A percentile compares a stretch with the other conserved stretches of the same genome.
These are phyloP conservation scores for Myotis yumanensis DNA, from an alignment of 2,113 vertebrate species.

Conservation along the genomic window DNA sequence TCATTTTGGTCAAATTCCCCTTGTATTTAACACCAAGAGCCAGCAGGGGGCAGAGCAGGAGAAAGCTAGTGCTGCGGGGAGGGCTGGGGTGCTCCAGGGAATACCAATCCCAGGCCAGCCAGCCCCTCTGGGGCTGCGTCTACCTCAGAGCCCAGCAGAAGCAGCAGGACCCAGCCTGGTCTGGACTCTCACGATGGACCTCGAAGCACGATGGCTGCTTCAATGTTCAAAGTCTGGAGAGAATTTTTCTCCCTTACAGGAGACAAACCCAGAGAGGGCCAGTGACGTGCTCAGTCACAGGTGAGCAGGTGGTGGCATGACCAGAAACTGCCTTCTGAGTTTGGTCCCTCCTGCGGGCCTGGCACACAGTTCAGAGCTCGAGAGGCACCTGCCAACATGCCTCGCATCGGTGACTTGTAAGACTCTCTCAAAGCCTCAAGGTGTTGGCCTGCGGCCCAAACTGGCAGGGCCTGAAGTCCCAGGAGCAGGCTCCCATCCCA, in stretches of 20 bases:
- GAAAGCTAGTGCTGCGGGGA: not conserved
- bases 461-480: not conserved
- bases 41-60: conserved; percentile 59
- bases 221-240: not conserved
- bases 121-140: not conserved
- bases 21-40: not conserved
- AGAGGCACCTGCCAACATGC: not conserved
- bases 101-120: not conserved
- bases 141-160: not conserved
- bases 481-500: not conserved
- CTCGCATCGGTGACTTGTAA: not conserved
- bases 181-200: not conserved
- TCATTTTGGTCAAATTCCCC: not conserved
- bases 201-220: not conserved
- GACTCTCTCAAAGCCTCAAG: not conserved
- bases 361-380: not conserved
- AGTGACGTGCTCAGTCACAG: not conserved
- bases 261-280: not conserved
- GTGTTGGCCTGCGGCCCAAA: not conserved
- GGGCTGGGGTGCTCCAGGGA: not conserved
- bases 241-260: not conserved
- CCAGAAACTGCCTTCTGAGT: not conserved
- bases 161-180: not conserved
- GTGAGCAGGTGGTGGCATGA: not conserved
- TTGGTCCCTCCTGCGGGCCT: not conserved